Evolutionary conservation across 1,140 invertebrate genomes (phyloP), one percentile per base, ranked within the genome.

Genomic region (Saccostrea cuccullata): DNA sequence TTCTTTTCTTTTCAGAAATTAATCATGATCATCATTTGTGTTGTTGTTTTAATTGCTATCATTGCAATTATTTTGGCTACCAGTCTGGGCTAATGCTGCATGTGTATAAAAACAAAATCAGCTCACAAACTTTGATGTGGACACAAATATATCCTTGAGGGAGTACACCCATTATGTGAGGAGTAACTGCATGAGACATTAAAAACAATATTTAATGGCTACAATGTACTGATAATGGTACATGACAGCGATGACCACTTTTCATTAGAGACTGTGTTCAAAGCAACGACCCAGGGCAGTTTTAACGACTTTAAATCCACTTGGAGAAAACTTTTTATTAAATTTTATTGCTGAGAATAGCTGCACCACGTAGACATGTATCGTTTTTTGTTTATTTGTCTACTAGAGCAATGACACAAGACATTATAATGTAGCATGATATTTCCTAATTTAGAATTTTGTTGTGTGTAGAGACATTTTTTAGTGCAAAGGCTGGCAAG

Each of bases 21-120:
- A 91, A 94, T 94, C 58, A 91, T 93, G 87, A 94, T 94, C 60
- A 90, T 94, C 70, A 91, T 93, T 73, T 94, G 93, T 90, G 89
- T 94, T 64, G 77, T 93, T n/a, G 87, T 94, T 64, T 83, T 93
- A 30, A 55, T 94, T 67, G 90, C 87, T 60, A 85, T 94, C 17
- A 90, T 94, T 88, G 90, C 90, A 15, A 87, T 92, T 40, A 90
- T 93, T 56, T 87, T 91, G 87, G 91, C 67, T 86, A 64, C 82
- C 73, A 87, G 23, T 30, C 55, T 86, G 26, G 17, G 23, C 86
- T 58, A 85, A 73, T 77, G 70, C 70, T 77, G 70, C 70, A 77
- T 77, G 70, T 77, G 30, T 36, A 77, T 77, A 26, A 20, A 20
- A 67, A 67, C 30, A 67, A 77, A 30, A 30, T 77, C 70, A 77